These are phyloP conservation scores for Electrophaes corylata DNA, from an alignment of 2,888 invertebrate genomes.

Conservation along the genomic window DNA sequence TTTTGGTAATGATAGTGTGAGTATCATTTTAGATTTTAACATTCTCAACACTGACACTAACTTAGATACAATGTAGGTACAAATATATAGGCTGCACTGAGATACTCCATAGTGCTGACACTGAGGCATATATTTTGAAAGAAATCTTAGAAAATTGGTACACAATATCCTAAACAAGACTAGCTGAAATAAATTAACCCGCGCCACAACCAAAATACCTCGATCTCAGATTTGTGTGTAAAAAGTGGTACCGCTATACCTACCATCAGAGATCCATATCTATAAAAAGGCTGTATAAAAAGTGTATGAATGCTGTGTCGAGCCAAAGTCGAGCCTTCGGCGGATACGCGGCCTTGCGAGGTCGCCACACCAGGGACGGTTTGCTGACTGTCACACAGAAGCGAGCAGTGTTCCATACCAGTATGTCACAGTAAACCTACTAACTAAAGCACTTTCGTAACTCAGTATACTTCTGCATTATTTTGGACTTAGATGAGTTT, in stretches of 20 bases:
- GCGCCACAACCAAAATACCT: constrained; percentile 22
- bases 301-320: constrained; percentile 29
- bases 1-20: constrained; percentile 16
- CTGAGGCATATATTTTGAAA: neutral
- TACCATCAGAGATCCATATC: constrained; percentile 40
- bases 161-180: constrained; percentile 17
- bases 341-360: constrained; percentile 72
- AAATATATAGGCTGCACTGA: neutral
- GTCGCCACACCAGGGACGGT: constrained; percentile 48
- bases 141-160: constrained; percentile 6
- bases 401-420: too few species aligned
- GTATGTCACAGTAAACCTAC: too few species aligned
- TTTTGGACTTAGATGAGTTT: too few species aligned
- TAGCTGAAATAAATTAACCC: constrained; percentile 10
- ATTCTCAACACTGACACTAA: neutral
- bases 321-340: constrained; percentile 30
- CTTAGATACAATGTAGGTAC: neutral
- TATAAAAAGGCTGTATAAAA: constrained; percentile 43
- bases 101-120: neutral
- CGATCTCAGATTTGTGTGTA: constrained; percentile 26
- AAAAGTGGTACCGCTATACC: constrained; percentile 50
- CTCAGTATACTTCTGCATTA: too few species aligned
- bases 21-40: neutral
- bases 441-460: too few species aligned
- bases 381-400: constrained; percentile 53